Conservation (phyloP, 2,797 vertebrate species). For the Crotalus adamanteus region DNA sequence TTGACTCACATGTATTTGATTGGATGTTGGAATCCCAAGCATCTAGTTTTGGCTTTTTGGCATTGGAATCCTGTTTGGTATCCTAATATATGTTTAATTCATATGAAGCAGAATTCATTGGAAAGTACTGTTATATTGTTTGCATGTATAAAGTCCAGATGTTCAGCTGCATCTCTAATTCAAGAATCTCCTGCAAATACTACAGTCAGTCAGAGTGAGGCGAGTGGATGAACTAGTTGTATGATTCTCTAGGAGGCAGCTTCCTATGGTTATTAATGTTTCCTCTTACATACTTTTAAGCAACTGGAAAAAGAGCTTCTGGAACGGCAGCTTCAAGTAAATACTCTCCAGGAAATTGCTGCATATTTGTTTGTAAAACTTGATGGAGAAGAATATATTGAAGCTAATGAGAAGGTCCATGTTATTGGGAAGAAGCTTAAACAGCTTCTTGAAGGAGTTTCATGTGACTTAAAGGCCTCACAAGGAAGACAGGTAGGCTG, state of each 20-base stretch:
- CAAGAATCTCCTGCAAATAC: background rate
- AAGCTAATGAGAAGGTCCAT: constrained; percentile 87
- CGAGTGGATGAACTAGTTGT: background rate
- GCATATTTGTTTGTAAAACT: constrained; percentile 78
- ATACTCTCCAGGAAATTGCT: constrained; percentile 80
- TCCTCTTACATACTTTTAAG: constrained; percentile 65
- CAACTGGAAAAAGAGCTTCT: constrained; percentile 81
- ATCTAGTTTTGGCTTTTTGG: background rate
- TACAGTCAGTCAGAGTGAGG: background rate
- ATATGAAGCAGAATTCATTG: background rate
- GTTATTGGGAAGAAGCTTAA: constrained; percentile 83
- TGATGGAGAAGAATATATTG: constrained; percentile 74
- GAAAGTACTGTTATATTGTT: background rate
- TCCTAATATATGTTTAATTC: background rate
- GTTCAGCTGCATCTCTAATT: background rate
- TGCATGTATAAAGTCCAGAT: background rate
- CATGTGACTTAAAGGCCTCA: constrained; percentile 69
- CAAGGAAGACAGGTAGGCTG: constrained; percentile 75
- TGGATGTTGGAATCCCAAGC: background rate
- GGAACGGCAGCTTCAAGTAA: constrained; percentile 71
- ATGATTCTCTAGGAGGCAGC: background rate
- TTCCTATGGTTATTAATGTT: background rate
- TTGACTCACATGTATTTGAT: background rate
- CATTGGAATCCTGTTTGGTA: background rate
- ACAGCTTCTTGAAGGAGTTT: constrained; percentile 77